Conservation (phyloP, 2,113 vertebrate species). For the Gallinago media region DNA sequence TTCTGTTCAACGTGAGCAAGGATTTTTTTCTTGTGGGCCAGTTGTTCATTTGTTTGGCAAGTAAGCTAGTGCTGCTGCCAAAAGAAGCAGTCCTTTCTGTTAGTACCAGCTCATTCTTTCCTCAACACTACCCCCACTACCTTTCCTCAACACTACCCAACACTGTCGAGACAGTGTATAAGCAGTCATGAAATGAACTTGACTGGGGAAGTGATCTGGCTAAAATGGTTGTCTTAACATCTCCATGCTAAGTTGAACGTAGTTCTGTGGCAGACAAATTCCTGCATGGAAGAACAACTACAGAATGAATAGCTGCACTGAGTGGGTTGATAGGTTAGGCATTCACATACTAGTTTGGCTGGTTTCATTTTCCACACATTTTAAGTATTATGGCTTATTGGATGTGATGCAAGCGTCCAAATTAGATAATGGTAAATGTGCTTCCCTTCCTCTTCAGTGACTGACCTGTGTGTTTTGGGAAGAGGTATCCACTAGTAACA, state of each 20-base stretch:
- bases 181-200: background rate
- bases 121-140: rapidly evolving
- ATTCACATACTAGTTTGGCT: background rate
- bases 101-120: background rate
- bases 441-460: background rate
- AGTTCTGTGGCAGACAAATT: background rate
- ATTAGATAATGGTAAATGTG: background rate
- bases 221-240: background rate
- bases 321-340: background rate
- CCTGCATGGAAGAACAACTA: background rate
- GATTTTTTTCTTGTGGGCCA: background rate
- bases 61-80: background rate
- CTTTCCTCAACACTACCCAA: background rate
- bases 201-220: background rate
- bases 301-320: background rate
- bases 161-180: background rate
- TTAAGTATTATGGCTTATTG: background rate
- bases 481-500: background rate
- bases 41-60: background rate
- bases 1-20: background rate
- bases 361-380: background rate
- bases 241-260: background rate
- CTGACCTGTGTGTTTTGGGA: background rate
- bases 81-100: background rate
- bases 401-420: background rate